phyloP scores from a whole-genome alignment of 2,888 invertebrate species.

The Pandemis heparana region DNA sequence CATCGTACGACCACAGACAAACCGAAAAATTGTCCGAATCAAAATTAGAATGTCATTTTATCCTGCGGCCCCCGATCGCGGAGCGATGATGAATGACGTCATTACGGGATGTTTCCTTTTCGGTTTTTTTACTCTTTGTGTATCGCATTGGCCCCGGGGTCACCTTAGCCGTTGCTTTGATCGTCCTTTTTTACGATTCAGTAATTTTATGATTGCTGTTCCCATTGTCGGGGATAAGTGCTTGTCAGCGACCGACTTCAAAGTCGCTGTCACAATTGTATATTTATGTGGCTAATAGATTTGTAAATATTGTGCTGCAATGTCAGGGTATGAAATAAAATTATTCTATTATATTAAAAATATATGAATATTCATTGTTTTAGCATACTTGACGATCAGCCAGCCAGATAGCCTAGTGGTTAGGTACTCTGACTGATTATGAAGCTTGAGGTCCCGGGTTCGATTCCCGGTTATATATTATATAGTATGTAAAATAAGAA shows the following conservation, averaged over 20 bases:
- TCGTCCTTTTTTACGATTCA: conserved; percentile 64
- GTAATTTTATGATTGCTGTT: conserved; percentile 64
- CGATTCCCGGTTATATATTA: too few species aligned
- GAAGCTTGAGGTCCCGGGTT: neutral
- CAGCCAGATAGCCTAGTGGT: too few species aligned
- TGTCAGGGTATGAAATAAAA: neutral
- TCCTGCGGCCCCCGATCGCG: conserved; percentile 15
- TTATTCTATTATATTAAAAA: neutral
- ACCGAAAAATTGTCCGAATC: conserved; percentile 29
- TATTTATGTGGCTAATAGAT: conserved; percentile 33
- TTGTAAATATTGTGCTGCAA: conserved; percentile 26
- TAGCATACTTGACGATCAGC: too few species aligned
- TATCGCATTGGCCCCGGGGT: conserved; percentile 57
- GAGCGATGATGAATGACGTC: conserved; percentile 64
- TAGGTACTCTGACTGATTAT: too few species aligned
- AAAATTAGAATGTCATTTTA: conserved; percentile 36
- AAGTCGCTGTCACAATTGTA: conserved; percentile 44
- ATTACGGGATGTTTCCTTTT: conserved; percentile 53
- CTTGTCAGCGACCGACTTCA: conserved; percentile 58
- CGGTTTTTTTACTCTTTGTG: conserved; percentile 62
- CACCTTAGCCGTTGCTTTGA: conserved; percentile 61
- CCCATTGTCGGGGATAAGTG: conserved; percentile 57
- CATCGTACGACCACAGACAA: conserved; percentile 1
- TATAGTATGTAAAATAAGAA: too few species aligned
- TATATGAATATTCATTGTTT: too few species aligned